Conservation (phyloP, 2,113 vertebrate species). For the Trochalopteron elliotii region DNA sequence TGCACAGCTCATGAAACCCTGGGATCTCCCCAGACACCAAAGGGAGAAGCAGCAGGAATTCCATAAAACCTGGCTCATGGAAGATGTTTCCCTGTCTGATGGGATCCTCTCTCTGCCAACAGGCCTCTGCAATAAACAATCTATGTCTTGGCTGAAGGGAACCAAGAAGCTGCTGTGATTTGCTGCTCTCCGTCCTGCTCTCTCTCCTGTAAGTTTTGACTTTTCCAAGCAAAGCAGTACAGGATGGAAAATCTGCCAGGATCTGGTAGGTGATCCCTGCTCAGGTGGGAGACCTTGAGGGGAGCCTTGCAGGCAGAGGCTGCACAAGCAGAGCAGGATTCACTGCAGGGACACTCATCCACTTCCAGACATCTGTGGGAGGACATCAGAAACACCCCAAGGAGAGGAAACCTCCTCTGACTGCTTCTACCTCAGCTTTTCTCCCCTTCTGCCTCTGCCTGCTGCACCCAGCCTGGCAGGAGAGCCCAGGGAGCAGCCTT, state of each 20-base stretch:
- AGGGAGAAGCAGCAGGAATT: not conserved
- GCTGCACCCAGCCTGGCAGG: not conserved
- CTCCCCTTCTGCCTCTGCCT: not conserved
- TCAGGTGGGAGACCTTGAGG: not conserved
- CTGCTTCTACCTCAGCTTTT: not conserved
- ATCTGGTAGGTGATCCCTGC: not conserved
- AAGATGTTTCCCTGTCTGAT: not conserved
- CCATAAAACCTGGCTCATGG: not conserved
- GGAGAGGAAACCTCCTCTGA: not conserved
- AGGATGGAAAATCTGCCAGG: not conserved
- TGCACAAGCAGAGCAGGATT: not conserved
- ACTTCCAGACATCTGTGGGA: not conserved
- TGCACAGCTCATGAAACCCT: not conserved
- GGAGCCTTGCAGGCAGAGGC: not conserved
- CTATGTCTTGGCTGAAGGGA: not conserved
- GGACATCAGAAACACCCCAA: accelerated
- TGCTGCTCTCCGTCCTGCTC: not conserved
- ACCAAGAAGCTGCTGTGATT: not conserved
- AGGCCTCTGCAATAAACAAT: not conserved
- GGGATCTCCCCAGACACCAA: not conserved
- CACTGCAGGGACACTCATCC: not conserved
- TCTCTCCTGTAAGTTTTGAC: not conserved
- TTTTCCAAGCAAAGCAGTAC: not conserved
- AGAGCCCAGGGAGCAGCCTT: not conserved
- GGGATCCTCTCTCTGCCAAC: not conserved